Conservation (phyloP, 2,113 vertebrate species). For the Oceanodroma tethys region DNA sequence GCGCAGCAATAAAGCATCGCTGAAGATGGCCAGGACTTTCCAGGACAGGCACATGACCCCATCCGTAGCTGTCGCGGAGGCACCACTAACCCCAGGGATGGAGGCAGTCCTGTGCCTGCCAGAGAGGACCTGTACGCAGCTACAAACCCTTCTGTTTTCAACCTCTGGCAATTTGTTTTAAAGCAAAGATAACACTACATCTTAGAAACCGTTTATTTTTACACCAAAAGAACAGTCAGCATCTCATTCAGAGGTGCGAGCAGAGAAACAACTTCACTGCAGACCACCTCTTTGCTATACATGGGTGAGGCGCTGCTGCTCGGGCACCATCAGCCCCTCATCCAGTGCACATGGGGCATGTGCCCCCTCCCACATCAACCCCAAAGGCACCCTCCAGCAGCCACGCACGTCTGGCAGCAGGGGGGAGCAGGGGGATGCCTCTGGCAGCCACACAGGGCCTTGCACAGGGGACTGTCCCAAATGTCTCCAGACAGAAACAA, state of each 20-base stretch:
- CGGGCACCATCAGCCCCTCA: not conserved
- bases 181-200: not conserved
- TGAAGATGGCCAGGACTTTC: not conserved
- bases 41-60: not conserved
- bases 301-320: not conserved
- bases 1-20: not conserved
- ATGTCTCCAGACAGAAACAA: not conserved
- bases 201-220: not conserved
- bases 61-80: not conserved
- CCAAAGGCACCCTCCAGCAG: not conserved
- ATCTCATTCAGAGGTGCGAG: not conserved
- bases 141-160: not conserved
- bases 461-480: not conserved
- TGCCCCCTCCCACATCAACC: not conserved
- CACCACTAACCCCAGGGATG: not conserved
- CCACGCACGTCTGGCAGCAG: not conserved
- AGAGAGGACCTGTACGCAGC: not conserved
- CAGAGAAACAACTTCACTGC: not conserved
- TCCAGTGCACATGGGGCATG: too few species aligned
- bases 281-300: not conserved
- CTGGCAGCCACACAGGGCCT: not conserved
- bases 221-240: not conserved
- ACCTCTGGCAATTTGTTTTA: not conserved
- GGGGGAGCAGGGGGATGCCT: accelerated
- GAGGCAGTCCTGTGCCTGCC: too few species aligned